Evolutionary conservation across 35 echinoderm and acorn worm species (phyloP), one percentile per base, ranked within the genome.

Genomic region (Strongylocentrotus purpuratus): DNA sequence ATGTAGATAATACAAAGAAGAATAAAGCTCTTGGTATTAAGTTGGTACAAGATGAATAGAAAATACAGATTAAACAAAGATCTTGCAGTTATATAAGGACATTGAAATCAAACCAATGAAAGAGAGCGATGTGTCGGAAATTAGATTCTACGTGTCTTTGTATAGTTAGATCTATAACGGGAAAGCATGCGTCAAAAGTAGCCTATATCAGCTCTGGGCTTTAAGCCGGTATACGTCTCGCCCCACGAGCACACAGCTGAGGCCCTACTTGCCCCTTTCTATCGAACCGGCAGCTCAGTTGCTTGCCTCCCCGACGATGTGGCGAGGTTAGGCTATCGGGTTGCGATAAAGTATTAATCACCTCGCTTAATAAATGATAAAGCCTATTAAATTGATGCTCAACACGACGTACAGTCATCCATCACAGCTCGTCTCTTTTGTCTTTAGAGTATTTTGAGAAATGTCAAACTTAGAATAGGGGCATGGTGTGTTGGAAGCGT

Each of bases 361-460:
- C 65, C 28, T 78, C 65, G 5, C 28, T 78, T 78, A 78, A 78
- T 78, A 78, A 78, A 78, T 78, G 65, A 78, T 78, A 78, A 78
- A 78, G 65, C 65, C 65, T 78, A 78, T 78, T 78, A 78, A 78
- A 78, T 28, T 78, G 65, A 78, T 78, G 65, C 65, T 78, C 65
- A n/a, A n/a, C 65, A 78, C 65, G 65, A 78, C 28, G 28, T 22
- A 7, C 65, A 28, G 65, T 78, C 65, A 78, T 78, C 65, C 65
- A 78, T 78, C 65, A 78, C 20, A n/a, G 20, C 65, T 78, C 65
- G 20, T 22, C 65, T 28, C 7, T 78, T n/a, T 78, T 70, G 61
- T 78, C 65, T 78, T 78, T 31, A 78, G 65, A 78, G 65, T 78
- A 78, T 31, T 78, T 78, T 41, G 28, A n/a, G 65, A 78, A 78